These are phyloP conservation scores for Bos javanicus DNA, from an alignment of 2,113 vertebrate genomes.

Conservation along the genomic window DNA sequence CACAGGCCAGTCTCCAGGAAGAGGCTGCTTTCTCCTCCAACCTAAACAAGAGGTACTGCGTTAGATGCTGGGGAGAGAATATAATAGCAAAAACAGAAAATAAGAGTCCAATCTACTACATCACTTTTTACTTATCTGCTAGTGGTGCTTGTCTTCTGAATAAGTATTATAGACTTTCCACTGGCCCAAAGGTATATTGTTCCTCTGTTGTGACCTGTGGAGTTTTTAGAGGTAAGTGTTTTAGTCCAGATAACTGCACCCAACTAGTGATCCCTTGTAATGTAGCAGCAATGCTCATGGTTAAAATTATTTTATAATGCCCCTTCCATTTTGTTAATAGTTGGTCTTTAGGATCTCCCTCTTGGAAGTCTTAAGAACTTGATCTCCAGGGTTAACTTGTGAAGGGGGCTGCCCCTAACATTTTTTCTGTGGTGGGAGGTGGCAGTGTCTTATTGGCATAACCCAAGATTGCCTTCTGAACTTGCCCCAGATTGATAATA, in stretches of 20 bases:
- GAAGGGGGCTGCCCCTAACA: neutral
- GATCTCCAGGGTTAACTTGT: neutral
- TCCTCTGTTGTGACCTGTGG: neutral
- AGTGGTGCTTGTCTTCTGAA: neutral
- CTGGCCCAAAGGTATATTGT: neutral
- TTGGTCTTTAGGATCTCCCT: neutral
- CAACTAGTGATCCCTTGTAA: neutral
- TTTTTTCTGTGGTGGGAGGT: neutral
- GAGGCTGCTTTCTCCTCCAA: neutral
- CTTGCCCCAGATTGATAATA: neutral
- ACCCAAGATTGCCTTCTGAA: neutral
- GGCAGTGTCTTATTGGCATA: neutral
- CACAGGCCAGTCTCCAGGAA: neutral
- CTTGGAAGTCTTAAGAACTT: neutral
- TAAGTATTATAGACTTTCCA: neutral
- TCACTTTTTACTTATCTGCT: neutral
- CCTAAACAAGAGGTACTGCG: neutral
- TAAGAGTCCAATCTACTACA: neutral
- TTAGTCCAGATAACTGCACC: neutral
- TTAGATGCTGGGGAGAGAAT: neutral
- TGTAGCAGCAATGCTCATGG: rapidly evolving
- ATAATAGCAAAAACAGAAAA: neutral
- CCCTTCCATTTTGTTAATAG: neutral
- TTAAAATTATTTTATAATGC: neutral
- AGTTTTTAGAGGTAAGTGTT: neutral